Base-by-base conservation (phyloP, 2,888 invertebrate genomes). In the Athalia cordata region DNA sequence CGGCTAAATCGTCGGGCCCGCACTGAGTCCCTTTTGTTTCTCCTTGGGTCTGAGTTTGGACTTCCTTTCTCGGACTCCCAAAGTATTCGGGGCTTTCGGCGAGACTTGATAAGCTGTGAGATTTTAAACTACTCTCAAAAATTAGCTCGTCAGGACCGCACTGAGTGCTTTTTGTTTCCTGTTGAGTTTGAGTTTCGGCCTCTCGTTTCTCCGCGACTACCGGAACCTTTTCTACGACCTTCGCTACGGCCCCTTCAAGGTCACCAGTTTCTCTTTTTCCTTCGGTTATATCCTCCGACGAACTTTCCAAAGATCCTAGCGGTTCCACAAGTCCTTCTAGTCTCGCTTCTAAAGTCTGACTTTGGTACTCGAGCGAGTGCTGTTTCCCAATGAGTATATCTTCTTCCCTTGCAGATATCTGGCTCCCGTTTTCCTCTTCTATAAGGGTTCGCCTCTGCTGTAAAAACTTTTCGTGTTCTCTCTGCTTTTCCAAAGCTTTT, bases 1-100 rank as follows among this genome's bases (percentile, higher is more conserved):
- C 81, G 0, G 80, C 81, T 0, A 87, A 68, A 43, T 87, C 86
- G 50, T 87, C 85, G 74, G 86, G 70, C 3, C 83, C 85, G 62
- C 87, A 88, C 82, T 88, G 88, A 11, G 87, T 86, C n/a, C 85
- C 84, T 52, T 88, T 88, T 72, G 84, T 84, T 77, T 88, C 88
- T 2, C 87, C 88, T 45, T 87, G 87, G 0, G 88, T 88, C 67
- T 88, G 88, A 1, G 88, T 88, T 52, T 88, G 80, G 3, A 86
- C 88, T 72, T 88, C 88, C 47, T 79, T 84, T n/a, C 81, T 81
- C 0, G 87, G 87, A 52, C 87, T 88, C 8, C 82, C 85, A n/a
- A 81, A 83, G 43, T 80, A 80, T 45, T 80, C 78, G 81, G 65
- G 49, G 66, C 68, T 55, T 62, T 80, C 78, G 4, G 74, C 78